phyloP scores from a whole-genome alignment of 2,797 vertebrate genomes.

The Synaphobranchus kaupii region DNA sequence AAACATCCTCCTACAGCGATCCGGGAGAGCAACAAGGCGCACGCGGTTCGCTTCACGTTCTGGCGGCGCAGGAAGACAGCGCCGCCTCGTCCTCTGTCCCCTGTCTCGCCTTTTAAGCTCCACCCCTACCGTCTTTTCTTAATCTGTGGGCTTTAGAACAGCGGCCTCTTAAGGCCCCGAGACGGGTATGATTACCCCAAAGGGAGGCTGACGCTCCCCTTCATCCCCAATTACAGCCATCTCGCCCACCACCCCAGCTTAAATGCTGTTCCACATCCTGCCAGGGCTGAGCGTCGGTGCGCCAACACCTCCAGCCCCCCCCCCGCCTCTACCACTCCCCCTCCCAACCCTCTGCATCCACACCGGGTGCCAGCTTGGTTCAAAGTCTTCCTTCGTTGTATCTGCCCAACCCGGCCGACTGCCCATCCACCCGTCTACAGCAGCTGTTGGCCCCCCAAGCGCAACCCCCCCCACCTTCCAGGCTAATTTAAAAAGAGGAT shows the following conservation, averaged over 20 bases:
- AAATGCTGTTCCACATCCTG: slow-evolving; percentile 52
- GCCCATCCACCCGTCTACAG: slow-evolving; percentile 49
- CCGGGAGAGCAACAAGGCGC: neutral
- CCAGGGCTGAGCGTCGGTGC: slow-evolving; percentile 49
- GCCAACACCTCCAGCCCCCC: slow-evolving; percentile 27
- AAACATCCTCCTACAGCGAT: slow-evolving; percentile 22
- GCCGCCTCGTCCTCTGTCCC: slow-evolving; percentile 29
- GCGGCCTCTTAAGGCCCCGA: slow-evolving; percentile 57
- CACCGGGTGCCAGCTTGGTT: slow-evolving; percentile 33
- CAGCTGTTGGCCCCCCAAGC: slow-evolving; percentile 59
- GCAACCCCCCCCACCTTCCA: slow-evolving; percentile 39
- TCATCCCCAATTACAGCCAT: slow-evolving; percentile 59
- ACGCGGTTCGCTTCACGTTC: neutral
- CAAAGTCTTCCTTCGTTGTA: slow-evolving; percentile 41
- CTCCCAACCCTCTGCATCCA: slow-evolving; percentile 23
- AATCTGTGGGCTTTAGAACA: slow-evolving; percentile 54
- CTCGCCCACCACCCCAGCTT: slow-evolving; percentile 50
- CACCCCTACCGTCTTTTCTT: slow-evolving; percentile 26
- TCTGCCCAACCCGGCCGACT: slow-evolving; percentile 20
- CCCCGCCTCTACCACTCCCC: slow-evolving; percentile 24
- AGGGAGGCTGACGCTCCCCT: slow-evolving; percentile 55
- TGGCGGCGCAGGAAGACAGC: slow-evolving; percentile 43
- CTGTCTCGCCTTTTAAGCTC: neutral
- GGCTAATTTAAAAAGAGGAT: slow-evolving; percentile 40
- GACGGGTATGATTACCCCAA: slow-evolving; percentile 53